Evolutionary conservation across 2,797 vertebrate species (phyloP).

Genomic region (Catamblyrhynchus diadema): DNA sequence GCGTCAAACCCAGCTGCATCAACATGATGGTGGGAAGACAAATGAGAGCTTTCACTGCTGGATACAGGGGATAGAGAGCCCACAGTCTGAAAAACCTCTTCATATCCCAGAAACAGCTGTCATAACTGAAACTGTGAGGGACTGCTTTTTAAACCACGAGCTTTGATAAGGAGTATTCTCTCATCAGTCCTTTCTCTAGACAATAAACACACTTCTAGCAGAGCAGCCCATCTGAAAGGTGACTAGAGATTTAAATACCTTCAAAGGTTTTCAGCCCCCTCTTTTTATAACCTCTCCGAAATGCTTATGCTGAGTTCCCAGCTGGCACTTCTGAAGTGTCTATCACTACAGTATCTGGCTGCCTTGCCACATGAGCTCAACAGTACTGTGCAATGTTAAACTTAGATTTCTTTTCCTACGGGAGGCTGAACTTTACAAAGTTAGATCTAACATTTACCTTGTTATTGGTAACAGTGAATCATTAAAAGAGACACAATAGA

Average conservation of each 20-base stretch:
- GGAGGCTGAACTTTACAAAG: not conserved
- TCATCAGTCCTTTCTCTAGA: not conserved
- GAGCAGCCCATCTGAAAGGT: slow-evolving; percentile 21
- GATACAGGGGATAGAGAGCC: slow-evolving; percentile 63
- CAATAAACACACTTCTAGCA: slow-evolving; percentile 30
- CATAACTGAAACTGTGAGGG: slow-evolving; percentile 58
- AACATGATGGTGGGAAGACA: slow-evolving; percentile 78
- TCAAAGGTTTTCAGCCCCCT: not conserved
- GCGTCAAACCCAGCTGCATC: slow-evolving; percentile 80
- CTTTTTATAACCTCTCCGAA: not conserved
- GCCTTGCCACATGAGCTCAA: not conserved
- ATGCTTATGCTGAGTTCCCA: not conserved
- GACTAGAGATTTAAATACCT: slow-evolving; percentile 21
- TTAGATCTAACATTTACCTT: not conserved
- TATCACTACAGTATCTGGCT: not conserved
- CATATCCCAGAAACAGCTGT: slow-evolving; percentile 70
- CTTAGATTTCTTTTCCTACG: not conserved
- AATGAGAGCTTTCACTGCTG: slow-evolving; percentile 79
- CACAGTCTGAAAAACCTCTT: slow-evolving; percentile 61
- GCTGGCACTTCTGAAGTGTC: slow-evolving; percentile 1
- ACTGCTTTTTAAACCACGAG: slow-evolving; percentile 21
- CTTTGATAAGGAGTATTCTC: slow-evolving; percentile 60
- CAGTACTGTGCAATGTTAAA: not conserved
- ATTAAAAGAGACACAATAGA: not conserved
- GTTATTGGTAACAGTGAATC: not conserved